Conservation (phyloP, 23 tunicate genomes). For the Botrylloides violaceus region DNA sequence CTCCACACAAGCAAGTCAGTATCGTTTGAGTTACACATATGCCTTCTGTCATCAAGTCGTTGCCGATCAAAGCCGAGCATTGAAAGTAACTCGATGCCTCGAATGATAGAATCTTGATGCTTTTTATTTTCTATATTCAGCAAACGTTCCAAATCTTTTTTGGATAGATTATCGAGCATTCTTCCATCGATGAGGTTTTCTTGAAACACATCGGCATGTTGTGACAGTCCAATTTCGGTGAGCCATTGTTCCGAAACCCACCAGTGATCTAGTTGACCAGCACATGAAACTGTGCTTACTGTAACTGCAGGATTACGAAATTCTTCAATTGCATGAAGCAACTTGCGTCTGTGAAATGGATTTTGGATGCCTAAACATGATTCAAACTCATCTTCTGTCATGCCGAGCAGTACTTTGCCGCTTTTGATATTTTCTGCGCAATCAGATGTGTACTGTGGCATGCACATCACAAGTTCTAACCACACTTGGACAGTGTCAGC, state of each 20-base stretch:
- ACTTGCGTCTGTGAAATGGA: constrained; percentile 54
- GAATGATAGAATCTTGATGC: constrained; percentile 64
- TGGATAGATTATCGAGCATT: constrained; percentile 32
- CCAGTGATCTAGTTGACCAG: constrained; percentile 92
- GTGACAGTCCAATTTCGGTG: constrained; percentile 74
- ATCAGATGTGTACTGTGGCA: constrained; percentile 56
- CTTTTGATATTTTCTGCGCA: constrained; percentile 79
- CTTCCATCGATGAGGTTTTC: constrained; percentile 90
- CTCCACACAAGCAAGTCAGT: constrained; percentile 78
- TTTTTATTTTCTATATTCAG: constrained; percentile 58
- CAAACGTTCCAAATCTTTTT: constrained; percentile 66
- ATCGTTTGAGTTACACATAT: constrained; percentile 65
- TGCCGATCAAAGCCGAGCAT: constrained; percentile 63
- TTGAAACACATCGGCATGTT: constrained; percentile 74
- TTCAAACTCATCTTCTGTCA: constrained; percentile 53
- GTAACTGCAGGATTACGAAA: constrained; percentile 66
- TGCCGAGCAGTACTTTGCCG: constrained; percentile 80
- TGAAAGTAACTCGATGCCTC: constrained; percentile 52
- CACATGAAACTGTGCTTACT: constrained; percentile 65
- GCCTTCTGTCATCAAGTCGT: constrained; percentile 80
- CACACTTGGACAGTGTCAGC: constrained; percentile 82
- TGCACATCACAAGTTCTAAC: constrained; percentile 79
- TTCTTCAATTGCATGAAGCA: constrained; percentile 56
- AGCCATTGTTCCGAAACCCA: constrained; percentile 93
- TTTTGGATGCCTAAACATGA: constrained; percentile 43